Conservation (phyloP, 1,140 invertebrate species). For the Apis laboriosa region DNA sequence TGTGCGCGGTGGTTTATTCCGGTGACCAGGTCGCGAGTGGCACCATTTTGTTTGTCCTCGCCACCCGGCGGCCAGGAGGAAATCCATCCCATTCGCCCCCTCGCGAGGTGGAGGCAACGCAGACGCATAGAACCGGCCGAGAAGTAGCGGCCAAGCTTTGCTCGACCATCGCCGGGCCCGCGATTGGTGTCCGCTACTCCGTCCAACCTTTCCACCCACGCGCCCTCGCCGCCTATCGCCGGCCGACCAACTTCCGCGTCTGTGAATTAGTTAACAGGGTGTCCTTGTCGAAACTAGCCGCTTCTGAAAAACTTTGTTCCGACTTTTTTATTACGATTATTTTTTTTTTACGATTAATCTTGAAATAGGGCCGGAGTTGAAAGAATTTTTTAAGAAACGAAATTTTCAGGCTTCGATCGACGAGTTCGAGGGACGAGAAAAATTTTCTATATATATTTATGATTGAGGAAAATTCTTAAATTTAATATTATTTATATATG, state of each 20-base stretch:
- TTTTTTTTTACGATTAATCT: too few relatives aligned
- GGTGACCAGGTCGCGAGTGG: not conserved
- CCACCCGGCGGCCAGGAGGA: not conserved
- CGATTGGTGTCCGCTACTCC: slow-evolving; percentile 39
- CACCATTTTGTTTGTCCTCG: slow-evolving; percentile 33
- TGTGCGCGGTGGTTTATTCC: too few relatives aligned
- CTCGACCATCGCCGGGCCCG: not conserved
- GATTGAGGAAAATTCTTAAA: too few relatives aligned
- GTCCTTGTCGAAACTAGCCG: slow-evolving; percentile 41
- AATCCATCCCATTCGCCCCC: slow-evolving; percentile 7
- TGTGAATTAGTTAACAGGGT: slow-evolving; percentile 62
- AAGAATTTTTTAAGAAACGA: too few relatives aligned
- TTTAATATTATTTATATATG: too few relatives aligned
- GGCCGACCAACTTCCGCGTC: slow-evolving; percentile 32
- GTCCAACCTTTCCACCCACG: slow-evolving; percentile 53
- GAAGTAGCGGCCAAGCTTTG: not conserved
- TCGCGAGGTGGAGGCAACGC: slow-evolving; percentile 17
- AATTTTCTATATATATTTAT: too few relatives aligned
- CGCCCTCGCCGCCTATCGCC: slow-evolving; percentile 41
- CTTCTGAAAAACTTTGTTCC: too few relatives aligned
- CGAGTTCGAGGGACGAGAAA: too few relatives aligned
- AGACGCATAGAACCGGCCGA: slow-evolving; percentile 25
- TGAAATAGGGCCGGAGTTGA: too few relatives aligned
- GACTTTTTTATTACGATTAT: too few relatives aligned
- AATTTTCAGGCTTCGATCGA: too few relatives aligned